These are phyloP conservation scores for Amia ocellicauda DNA, from an alignment of 2,113 vertebrate genomes.

Conservation along the genomic window DNA sequence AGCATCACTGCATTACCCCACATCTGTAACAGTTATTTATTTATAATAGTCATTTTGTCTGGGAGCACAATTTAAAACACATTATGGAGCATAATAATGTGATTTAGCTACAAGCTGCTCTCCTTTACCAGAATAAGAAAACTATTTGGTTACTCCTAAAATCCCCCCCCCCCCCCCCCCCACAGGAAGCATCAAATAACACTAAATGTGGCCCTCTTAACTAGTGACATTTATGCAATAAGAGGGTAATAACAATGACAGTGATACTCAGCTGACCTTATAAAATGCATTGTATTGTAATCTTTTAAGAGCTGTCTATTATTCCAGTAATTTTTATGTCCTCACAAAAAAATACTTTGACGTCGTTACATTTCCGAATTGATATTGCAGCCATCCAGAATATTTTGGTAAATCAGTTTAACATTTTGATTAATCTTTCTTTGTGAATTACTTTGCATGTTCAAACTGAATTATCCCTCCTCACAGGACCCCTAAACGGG, in stretches of 20 bases:
- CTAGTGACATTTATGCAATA: neutral
- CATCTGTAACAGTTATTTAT: constrained; percentile 18
- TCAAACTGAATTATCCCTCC: constrained; percentile 37
- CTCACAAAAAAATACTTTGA: constrained; percentile 19
- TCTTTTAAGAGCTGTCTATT: constrained; percentile 19
- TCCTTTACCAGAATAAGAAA: neutral
- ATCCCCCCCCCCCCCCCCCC: too few relatives aligned
- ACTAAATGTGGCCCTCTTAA: neutral
- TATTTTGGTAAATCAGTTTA: constrained; percentile 40
- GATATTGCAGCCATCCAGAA: constrained; percentile 32
- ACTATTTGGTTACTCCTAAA: too few relatives aligned
- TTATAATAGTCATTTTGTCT: constrained; percentile 51
- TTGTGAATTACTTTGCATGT: constrained; percentile 21
- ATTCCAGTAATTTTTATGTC: constrained; percentile 15
- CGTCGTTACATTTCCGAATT: constrained; percentile 29
- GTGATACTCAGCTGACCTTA: constrained; percentile 36
- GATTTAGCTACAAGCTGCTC: too few relatives aligned
- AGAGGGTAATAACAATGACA: too few relatives aligned
- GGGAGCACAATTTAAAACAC: constrained; percentile 2
- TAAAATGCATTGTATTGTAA: constrained; percentile 11
- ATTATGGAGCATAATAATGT: neutral
- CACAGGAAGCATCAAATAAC: neutral
- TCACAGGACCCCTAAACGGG: constrained; percentile 16
- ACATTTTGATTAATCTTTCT: constrained; percentile 39
- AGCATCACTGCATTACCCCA: neutral